Evolutionary conservation across 2,888 invertebrate species (phyloP).

Genomic region (Dryococelus australis): DNA sequence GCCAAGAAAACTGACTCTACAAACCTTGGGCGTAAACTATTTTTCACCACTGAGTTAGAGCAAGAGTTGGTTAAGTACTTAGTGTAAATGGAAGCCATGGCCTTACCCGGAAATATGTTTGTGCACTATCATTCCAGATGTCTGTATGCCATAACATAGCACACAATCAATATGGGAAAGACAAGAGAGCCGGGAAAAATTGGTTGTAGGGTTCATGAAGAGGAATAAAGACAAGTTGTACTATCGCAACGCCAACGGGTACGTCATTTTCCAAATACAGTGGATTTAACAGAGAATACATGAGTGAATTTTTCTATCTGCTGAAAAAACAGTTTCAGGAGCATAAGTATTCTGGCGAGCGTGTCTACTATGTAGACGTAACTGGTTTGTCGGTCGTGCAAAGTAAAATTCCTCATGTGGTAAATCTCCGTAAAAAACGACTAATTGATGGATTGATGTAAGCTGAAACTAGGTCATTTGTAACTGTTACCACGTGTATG

Average conservation of each 20-base stretch:
- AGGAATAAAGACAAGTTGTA: slow-evolving; percentile 12
- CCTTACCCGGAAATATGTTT: not conserved
- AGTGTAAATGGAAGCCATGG: not conserved
- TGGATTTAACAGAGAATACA: slow-evolving; percentile 41
- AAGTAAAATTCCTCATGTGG: slow-evolving; percentile 44
- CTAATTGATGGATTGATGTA: slow-evolving; percentile 53
- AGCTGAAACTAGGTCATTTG: slow-evolving; percentile 38
- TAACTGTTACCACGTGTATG: slow-evolving; percentile 24
- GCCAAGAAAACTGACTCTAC: not conserved
- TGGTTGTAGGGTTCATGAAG: not conserved
- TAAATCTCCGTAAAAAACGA: slow-evolving; percentile 51
- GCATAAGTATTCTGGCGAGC: slow-evolving; percentile 19
- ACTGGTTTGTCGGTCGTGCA: slow-evolving; percentile 53
- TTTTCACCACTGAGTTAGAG: slow-evolving; percentile 20
- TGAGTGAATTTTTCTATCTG: slow-evolving; percentile 37
- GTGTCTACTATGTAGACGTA: slow-evolving; percentile 53
- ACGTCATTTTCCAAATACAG: slow-evolving; percentile 41
- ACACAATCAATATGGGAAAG: slow-evolving; percentile 24
- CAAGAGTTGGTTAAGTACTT: slow-evolving; percentile 17
- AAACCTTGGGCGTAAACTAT: not conserved
- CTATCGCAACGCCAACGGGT: slow-evolving; percentile 19
- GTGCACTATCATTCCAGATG: slow-evolving; percentile 17
- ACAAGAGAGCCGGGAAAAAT: not conserved
- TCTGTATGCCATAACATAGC: slow-evolving; percentile 24
- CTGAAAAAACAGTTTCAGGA: not conserved